Evolutionary conservation across 2,113 vertebrate genomes (phyloP), one percentile per base, ranked within the genome.

Genomic region (Amphiprion percula): DNA sequence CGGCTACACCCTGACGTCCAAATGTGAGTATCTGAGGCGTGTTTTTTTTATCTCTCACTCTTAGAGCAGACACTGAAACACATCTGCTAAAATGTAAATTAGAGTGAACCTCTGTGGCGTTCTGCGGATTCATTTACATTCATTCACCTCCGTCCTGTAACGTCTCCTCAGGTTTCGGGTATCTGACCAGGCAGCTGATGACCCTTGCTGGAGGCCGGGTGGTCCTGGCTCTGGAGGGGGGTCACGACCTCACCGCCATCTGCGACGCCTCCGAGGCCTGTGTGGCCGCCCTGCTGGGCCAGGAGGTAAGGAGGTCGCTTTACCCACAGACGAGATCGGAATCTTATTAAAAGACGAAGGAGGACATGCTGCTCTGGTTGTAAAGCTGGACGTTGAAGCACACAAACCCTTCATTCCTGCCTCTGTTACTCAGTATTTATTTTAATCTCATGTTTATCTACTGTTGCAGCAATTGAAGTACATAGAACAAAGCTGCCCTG

Each of bases 131-230:
- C 16, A 49, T 64, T 67, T 49, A 39, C 53, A 58, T 46, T 4
- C 1, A 5, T 14, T 64, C 39, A 41, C 33, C 23, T 11, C 6
- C 10, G 24, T 1, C 14, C 28, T 56, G 17, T 56, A 4, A 26
- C 56, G 49, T 46, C 5, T 21, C 23, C 23, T n/a, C 94, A 98
- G 97, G 97, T 91, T 98, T 98, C 0, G 97, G 97, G 55, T 96
- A 97, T 91, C 95, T 98, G 92, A 98, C 97, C 2, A 95, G 95
- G 91, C 96, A 98, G 93, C 94, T 98, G 87, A 97, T 98, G 97
- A 96, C 93, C 49, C 88, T 98, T 86, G 96, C 96, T 0, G 96
- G 96, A 30, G 97, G 97, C 55, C 94, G 97, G 0, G 56, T 98
- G 0, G 94, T 98, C n/a, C 93, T 98, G 76, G 97, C 97, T 33